These are phyloP conservation scores for Agrochola macilenta DNA, from an alignment of 2,888 invertebrate genomes.

Conservation along the genomic window DNA sequence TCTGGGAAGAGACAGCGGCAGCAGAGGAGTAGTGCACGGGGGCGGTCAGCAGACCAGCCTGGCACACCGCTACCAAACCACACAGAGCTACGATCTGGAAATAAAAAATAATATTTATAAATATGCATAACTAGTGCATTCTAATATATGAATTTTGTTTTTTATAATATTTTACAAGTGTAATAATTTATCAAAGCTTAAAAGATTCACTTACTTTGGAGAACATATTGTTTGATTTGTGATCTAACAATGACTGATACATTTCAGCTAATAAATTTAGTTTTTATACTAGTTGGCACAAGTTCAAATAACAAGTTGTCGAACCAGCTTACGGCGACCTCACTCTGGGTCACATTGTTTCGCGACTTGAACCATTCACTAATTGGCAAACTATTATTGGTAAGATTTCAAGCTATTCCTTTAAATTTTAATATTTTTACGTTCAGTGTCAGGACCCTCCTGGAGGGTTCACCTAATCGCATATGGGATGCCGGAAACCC, in stretches of 20 bases:
- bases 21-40: conserved; percentile 78
- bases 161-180: background rate
- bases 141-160: background rate
- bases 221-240: conserved; percentile 71
- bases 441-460: too few relatives aligned
- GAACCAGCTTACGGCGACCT: conserved; percentile 51
- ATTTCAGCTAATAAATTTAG: conserved; percentile 30
- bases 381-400: conserved; percentile 27
- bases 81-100: conserved; percentile 77
- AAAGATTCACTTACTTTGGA: conserved; percentile 63
- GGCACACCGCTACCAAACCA: conserved; percentile 75
- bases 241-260: conserved; percentile 73
- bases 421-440: too few relatives aligned
- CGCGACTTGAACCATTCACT: conserved; percentile 46
- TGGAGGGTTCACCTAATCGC: too few relatives aligned
- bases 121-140: background rate
- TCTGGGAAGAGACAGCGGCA: conserved; percentile 76
- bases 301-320: conserved; percentile 37
- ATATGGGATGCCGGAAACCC: too few relatives aligned
- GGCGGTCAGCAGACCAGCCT: conserved; percentile 77
- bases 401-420: conserved; percentile 8
- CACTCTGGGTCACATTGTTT: conserved; percentile 47
- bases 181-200: background rate
- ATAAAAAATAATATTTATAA: conserved; percentile 13
- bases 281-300: conserved; percentile 60